These are phyloP conservation scores for Oxyruncus cristatus DNA, from an alignment of 2,113 vertebrate species.

Conservation along the genomic window DNA sequence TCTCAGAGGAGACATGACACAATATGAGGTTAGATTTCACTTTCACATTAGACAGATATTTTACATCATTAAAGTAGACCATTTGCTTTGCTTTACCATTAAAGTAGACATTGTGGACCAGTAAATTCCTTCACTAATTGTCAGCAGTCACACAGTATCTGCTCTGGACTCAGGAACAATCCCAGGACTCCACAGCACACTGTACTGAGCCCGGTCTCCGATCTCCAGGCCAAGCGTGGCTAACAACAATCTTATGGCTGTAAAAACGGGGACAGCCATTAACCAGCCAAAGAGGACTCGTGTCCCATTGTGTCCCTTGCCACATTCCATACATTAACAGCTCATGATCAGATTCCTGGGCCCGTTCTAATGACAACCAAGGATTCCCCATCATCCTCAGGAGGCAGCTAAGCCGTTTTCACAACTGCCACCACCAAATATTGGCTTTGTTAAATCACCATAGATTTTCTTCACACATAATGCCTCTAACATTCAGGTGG, in stretches of 20 bases:
- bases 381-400: neutral
- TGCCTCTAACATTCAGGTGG: neutral
- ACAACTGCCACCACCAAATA: fast-evolving
- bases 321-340: neutral
- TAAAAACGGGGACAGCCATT: neutral
- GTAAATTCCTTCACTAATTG: neutral
- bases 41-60: neutral
- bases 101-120: neutral
- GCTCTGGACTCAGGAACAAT: neutral
- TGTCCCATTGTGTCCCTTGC: neutral
- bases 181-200: neutral
- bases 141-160: neutral
- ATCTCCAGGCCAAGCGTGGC: neutral
- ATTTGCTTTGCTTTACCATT: too few relatives aligned
- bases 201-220: neutral
- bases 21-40: neutral
- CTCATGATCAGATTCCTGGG: neutral
- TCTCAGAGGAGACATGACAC: neutral
- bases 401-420: neutral
- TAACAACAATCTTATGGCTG: neutral
- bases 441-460: neutral
- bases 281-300: neutral
- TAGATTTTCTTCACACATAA: neutral
- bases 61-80: neutral
- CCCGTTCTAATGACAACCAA: neutral